Conservation (phyloP, 2,113 vertebrate species). For the Thamnophis sirtalis region DNA sequence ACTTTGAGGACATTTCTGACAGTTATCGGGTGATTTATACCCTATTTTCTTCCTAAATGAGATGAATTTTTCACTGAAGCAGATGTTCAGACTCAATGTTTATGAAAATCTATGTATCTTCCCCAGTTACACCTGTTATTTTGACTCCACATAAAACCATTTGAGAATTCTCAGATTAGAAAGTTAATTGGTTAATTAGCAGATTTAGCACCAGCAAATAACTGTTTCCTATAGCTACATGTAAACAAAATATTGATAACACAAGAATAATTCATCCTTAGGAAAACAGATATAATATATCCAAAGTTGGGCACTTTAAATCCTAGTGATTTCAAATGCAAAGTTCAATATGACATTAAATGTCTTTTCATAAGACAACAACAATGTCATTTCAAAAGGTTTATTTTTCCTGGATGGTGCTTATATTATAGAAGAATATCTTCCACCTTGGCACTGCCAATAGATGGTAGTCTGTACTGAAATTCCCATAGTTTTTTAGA, state of each 20-base stretch:
- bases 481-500: background rate
- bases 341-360: background rate
- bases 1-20: constrained; percentile 15
- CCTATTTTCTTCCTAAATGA: constrained; percentile 10
- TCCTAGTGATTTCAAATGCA: background rate
- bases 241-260: background rate
- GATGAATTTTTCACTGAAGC: constrained; percentile 12
- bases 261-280: background rate
- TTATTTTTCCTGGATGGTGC: background rate
- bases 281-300: background rate
- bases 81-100: constrained; percentile 21
- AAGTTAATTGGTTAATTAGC: background rate
- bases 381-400: background rate
- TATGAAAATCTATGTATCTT: constrained; percentile 23
- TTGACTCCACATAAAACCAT: background rate
- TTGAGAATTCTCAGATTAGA: constrained; percentile 1
- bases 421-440: too few species aligned
- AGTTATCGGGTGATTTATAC: constrained; percentile 26
- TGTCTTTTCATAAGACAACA: background rate
- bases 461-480: background rate
- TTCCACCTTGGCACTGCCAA: background rate
- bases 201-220: background rate
- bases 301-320: background rate
- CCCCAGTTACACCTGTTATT: constrained; percentile 21
- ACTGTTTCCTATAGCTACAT: background rate